These are phyloP conservation scores for Aleadryas rufinucha DNA, from an alignment of 2,113 vertebrate genomes.

Conservation along the genomic window DNA sequence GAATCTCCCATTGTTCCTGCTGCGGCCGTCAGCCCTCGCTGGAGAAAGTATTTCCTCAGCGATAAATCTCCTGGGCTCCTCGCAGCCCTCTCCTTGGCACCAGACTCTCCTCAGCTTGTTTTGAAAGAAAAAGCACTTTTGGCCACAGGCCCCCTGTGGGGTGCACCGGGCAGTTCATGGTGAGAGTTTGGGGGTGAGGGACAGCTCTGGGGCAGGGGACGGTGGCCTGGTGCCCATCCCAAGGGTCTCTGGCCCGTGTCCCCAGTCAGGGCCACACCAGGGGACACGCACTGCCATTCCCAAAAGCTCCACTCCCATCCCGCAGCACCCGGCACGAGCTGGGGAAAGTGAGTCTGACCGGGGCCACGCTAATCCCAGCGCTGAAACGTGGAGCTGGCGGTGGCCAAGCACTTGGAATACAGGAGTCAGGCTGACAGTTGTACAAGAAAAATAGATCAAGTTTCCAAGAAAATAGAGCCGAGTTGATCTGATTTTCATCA, in stretches of 20 bases:
- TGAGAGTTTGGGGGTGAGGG: accelerated
- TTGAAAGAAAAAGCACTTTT: conserved; percentile 59
- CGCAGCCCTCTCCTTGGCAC: conserved; percentile 62
- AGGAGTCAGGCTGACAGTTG: not conserved
- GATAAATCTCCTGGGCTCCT: conserved; percentile 80
- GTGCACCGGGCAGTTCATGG: accelerated
- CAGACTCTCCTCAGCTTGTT: conserved; percentile 55
- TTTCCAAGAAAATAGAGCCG: conserved; percentile 38
- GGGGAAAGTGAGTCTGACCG: not conserved
- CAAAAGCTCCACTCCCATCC: not conserved
- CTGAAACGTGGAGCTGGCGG: not conserved
- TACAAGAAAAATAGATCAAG: conserved; percentile 50
- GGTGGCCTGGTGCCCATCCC: not conserved
- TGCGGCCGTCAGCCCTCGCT: conserved; percentile 45
- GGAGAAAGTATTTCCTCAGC: conserved; percentile 81
- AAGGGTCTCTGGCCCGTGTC: accelerated
- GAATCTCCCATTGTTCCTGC: conserved; percentile 86
- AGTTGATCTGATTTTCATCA: conserved; percentile 50
- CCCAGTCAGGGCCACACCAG: not conserved
- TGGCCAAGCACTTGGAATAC: not conserved
- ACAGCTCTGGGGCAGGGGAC: not conserved
- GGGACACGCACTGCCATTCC: not conserved
- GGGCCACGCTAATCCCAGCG: not conserved
- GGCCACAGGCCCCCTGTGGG: not conserved
- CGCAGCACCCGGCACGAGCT: not conserved